Conservation (phyloP, 2,888 invertebrate species). For the Trichogramma dendrolimi region DNA sequence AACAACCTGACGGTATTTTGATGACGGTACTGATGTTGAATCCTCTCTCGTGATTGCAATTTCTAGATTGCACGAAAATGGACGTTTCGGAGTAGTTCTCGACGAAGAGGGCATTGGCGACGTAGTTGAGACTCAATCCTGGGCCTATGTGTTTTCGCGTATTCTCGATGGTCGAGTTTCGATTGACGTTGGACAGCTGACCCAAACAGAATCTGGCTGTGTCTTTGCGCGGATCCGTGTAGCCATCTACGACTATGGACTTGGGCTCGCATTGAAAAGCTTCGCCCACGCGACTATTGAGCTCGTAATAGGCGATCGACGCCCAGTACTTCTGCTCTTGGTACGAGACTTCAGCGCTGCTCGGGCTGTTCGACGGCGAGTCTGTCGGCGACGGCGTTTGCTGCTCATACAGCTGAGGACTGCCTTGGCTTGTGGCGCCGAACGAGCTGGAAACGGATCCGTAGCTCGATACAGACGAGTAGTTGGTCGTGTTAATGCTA, state of each 20-base stretch:
- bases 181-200: slow-evolving; percentile 93
- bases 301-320: slow-evolving; percentile 97
- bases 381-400: too few relatives aligned
- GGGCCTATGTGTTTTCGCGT: slow-evolving; percentile 98
- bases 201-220: slow-evolving; percentile 96
- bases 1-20: slow-evolving; percentile 95
- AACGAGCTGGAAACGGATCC: too few relatives aligned
- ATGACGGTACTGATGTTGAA: slow-evolving; percentile 99
- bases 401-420: too few relatives aligned
- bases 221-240: slow-evolving; percentile 95
- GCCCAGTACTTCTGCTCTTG: slow-evolving; percentile 97
- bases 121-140: slow-evolving; percentile 92
- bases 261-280: slow-evolving; percentile 88
- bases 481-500: too few relatives aligned
- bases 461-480: too few relatives aligned
- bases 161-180: slow-evolving; percentile 97
- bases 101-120: slow-evolving; percentile 95
- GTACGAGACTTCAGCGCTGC: slow-evolving; percentile 62
- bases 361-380: not conserved
- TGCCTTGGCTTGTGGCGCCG: too few relatives aligned
- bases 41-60: slow-evolving; percentile 96
- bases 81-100: slow-evolving; percentile 95
- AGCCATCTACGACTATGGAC: slow-evolving; percentile 94
- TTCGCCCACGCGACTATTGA: slow-evolving; percentile 96
- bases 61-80: slow-evolving; percentile 96